Conservation (phyloP, 2,888 invertebrate species). For the Brassicogethes aeneus region DNA sequence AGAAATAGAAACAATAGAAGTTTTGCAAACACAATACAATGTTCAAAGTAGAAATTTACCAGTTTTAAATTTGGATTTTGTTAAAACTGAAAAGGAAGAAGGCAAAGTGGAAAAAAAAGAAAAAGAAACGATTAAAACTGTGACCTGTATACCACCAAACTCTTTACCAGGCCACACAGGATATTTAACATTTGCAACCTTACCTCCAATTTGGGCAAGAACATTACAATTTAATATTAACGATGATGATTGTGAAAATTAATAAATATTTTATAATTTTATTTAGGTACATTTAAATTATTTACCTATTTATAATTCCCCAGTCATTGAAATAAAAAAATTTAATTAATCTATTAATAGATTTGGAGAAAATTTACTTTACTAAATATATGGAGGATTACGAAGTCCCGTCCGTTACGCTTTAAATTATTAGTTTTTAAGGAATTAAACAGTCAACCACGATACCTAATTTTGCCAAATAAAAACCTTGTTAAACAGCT, state of each 20-base stretch:
- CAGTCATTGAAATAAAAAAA: too few species aligned
- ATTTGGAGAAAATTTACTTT: too few species aligned
- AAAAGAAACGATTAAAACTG: constrained; percentile 28
- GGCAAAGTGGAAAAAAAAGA: constrained; percentile 26
- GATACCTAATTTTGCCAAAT: too few species aligned
- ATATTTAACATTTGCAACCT: constrained; percentile 87
- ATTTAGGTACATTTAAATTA: neutral
- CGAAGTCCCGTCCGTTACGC: too few species aligned
- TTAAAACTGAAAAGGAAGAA: constrained; percentile 42
- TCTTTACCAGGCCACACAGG: constrained; percentile 91
- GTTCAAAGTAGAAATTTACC: constrained; percentile 59
- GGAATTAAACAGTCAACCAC: too few species aligned
- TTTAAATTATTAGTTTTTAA: too few species aligned
- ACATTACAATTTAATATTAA: constrained; percentile 20
- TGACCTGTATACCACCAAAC: constrained; percentile 61
- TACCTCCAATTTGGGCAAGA: constrained; percentile 57
- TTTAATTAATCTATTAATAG: too few species aligned
- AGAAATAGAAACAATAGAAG: constrained; percentile 80
- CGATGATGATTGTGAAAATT: constrained; percentile 4
- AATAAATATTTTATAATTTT: neutral
- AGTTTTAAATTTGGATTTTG: constrained; percentile 59
- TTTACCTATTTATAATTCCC: neutral
- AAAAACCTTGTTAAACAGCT: too few species aligned
- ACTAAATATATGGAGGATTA: too few species aligned
- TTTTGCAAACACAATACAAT: constrained; percentile 69